These are phyloP conservation scores for Platyscapa corneri DNA, from an alignment of 1,140 invertebrate genomes.

Conservation along the genomic window DNA sequence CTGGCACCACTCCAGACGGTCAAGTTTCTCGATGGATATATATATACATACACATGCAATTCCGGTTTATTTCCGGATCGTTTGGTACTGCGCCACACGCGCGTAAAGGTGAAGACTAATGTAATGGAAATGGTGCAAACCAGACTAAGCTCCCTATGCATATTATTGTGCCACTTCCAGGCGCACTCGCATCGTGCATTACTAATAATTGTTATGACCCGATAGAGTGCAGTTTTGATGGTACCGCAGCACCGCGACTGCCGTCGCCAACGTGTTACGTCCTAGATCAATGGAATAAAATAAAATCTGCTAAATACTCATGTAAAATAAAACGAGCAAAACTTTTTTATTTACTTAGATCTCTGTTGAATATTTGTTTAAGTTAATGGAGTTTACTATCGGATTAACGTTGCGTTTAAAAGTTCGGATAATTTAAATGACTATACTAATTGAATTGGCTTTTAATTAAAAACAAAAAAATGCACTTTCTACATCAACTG, in stretches of 20 bases:
- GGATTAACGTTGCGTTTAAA: too few species aligned
- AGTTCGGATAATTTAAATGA: too few species aligned
- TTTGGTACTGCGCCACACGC: conserved; percentile 56
- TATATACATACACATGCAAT: conserved; percentile 52
- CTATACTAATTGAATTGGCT: too few species aligned
- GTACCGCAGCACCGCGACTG: not conserved
- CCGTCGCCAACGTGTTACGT: too few species aligned
- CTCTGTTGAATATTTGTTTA: too few species aligned
- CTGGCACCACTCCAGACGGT: conserved; percentile 46
- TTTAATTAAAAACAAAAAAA: too few species aligned
- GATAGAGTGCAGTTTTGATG: conserved; percentile 61
- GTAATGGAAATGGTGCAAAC: conserved; percentile 66
- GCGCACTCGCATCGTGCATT: conserved; percentile 48
- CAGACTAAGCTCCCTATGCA: conserved; percentile 57
- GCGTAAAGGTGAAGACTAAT: conserved; percentile 63
- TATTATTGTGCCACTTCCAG: conserved; percentile 67
- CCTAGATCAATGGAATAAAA: not conserved
- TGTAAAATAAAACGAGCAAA: too few species aligned
- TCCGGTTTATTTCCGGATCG: conserved; percentile 68
- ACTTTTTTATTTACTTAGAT: too few species aligned
- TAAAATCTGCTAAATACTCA: too few species aligned
- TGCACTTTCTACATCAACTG: too few species aligned
- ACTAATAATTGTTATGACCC: conserved; percentile 67
- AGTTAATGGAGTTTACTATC: too few species aligned
- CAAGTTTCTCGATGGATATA: conserved; percentile 41